Conservation (phyloP, 2,797 vertebrate species). For the Delichon dasypus region DNA sequence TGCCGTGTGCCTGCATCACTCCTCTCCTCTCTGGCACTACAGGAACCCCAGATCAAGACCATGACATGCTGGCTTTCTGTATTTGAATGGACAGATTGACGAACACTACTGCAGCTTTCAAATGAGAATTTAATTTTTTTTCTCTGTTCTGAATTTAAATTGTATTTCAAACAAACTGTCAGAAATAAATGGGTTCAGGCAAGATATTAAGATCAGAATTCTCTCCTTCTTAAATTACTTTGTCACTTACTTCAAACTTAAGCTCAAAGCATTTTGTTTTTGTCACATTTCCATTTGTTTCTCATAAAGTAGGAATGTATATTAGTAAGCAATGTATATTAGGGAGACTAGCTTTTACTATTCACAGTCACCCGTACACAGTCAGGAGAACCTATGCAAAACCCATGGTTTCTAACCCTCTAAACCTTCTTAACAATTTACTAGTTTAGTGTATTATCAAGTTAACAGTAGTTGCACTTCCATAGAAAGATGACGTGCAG, state of each 20-base stretch:
- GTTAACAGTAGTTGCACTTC: conserved; percentile 4
- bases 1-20: not conserved
- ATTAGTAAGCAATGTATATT: conserved; percentile 48
- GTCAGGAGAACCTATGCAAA: conserved; percentile 9
- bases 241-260: conserved; percentile 57
- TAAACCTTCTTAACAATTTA: conserved; percentile 17
- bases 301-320: conserved; percentile 28
- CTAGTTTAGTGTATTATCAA: not conserved
- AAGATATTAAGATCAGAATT: conserved; percentile 56
- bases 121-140: not conserved
- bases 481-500: not conserved
- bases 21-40: not conserved
- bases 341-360: conserved; percentile 40
- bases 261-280: conserved; percentile 58
- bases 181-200: conserved; percentile 47
- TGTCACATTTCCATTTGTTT: conserved; percentile 62
- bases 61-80: not conserved
- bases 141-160: conserved; percentile 29
- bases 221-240: conserved; percentile 60
- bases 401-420: conserved; percentile 11
- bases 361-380: not conserved
- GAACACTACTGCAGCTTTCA: not conserved
- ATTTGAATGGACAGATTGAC: not conserved
- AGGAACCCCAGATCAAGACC: not conserved
- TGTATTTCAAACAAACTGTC: conserved; percentile 39